Percentiles rank a stretch among this genome's conserved stretches.
Evolutionary conservation across 1,140 invertebrate genomes (phyloP).

Genomic region (Aplysia californica): DNA sequence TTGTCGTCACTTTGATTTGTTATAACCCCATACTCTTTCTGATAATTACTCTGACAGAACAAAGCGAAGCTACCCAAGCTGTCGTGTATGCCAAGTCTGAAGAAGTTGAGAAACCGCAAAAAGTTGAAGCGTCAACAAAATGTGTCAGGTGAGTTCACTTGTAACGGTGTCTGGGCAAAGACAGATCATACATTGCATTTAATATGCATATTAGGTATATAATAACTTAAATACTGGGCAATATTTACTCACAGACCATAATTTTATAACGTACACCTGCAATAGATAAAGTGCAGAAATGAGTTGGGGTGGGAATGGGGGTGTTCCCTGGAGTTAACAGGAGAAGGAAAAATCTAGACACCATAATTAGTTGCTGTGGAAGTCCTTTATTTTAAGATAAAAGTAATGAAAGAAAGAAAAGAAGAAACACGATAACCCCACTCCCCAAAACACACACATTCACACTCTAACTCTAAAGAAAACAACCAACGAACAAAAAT

Average conservation of each 20-base stretch:
- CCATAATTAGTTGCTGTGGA: neutral
- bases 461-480: neutral
- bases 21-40: neutral
- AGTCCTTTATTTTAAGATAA: neutral
- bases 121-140: constrained; percentile 15
- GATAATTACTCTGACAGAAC: constrained; percentile 30
- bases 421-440: neutral
- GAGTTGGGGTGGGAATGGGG: too few species aligned
- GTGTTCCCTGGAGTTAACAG: too few species aligned
- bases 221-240: too few species aligned
- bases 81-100: constrained; percentile 31
- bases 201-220: neutral
- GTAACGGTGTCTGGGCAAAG: neutral
- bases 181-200: neutral
- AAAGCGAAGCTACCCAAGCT: constrained; percentile 38
- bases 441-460: neutral
- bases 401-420: neutral
- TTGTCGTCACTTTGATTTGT: neutral
- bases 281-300: too few species aligned
- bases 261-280: too few species aligned
- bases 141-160: too few species aligned
- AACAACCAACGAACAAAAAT: neutral
- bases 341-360: too few species aligned
- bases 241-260: too few species aligned
- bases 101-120: constrained; percentile 19